Evolutionary conservation across 2,888 invertebrate species (phyloP), one percentile per base, ranked within the genome.

Genomic region (Mesochorus sp.): DNA sequence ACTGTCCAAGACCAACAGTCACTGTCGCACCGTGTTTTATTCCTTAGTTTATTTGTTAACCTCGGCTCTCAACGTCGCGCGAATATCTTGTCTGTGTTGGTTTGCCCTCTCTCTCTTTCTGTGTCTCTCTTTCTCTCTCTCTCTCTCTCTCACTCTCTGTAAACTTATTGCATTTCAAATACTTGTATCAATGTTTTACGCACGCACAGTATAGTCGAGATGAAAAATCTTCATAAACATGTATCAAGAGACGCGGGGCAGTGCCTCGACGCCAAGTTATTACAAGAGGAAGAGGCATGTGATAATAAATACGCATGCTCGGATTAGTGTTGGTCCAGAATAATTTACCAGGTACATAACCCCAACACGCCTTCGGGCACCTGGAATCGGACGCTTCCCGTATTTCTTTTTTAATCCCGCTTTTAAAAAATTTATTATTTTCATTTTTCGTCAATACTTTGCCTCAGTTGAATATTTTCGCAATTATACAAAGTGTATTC

Each of bases 31-130:
- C 17, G 19, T 1, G 44, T 47, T 75, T 75, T 55, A 47, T 62
- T 62, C 62, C 57, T 51, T 59, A 34, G 59, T 70, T 70, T 62
- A 76, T 76, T 76, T 42, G 70, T 70, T 57, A 70, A 70, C 31
- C 57, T 57, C 57, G 21, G 24, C 49, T 42, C 49, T 37, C 34
- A n/a, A 53, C n/a, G 47, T 62, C 26, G 19, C 8, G 1, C 39
- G n/a, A 19, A n/a, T 19, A 12, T 24, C 61, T 53, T 53, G 62
- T 68, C 49, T 37, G 19, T 42, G 34, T 14, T 42, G 49, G 53
- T 55, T 59, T 42, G 55, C 24, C n/a, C 44, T 21, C 31, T n/a
- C n/a, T n/a, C n/a, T n/a, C n/a, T n/a, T n/a, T n/a, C n/a, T n/a
- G n/a, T n/a, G n/a, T n/a, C n/a, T n/a, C n/a, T n/a, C n/a, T n/a